Percentiles rank a stretch among this genome's conserved stretches.
Evolutionary conservation across 2,888 invertebrate species (phyloP).

Genomic region (Chrysolina oricalcia): DNA sequence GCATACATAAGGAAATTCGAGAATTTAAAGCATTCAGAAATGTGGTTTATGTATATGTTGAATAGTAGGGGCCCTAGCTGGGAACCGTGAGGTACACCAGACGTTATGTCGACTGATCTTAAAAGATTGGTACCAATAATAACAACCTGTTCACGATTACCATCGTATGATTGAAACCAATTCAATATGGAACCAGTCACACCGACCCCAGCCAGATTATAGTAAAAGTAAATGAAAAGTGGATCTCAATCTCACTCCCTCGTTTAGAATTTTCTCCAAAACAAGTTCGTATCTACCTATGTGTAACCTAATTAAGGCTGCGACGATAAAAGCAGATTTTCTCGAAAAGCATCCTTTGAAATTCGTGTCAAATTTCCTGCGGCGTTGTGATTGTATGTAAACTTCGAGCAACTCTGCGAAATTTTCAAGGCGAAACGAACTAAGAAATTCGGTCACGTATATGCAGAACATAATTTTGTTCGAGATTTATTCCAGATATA

Average conservation of each 20-base stretch:
- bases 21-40: no score
- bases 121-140: no score
- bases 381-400: conserved; percentile 23
- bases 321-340: not conserved
- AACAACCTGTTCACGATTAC: no score
- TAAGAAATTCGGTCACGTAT: conserved; percentile 28
- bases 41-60: no score
- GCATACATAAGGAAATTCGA: no score
- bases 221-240: no score
- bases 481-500: conserved; percentile 14
- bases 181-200: no score
- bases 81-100: no score
- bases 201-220: no score
- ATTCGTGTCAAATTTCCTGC: conserved; percentile 4
- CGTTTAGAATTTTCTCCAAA: not conserved
- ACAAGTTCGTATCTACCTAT: not conserved
- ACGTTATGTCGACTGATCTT: no score
- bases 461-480: conserved; percentile 10
- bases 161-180: no score
- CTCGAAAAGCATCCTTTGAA: conserved; percentile 12
- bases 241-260: not conserved
- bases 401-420: conserved; percentile 12
- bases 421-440: conserved; percentile 20
- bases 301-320: not conserved
- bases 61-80: no score